A percentile compares a stretch with the other conserved stretches of the same genome.
Conservation (phyloP, 2,888 invertebrate genomes). For the Tenthredo notha region DNA sequence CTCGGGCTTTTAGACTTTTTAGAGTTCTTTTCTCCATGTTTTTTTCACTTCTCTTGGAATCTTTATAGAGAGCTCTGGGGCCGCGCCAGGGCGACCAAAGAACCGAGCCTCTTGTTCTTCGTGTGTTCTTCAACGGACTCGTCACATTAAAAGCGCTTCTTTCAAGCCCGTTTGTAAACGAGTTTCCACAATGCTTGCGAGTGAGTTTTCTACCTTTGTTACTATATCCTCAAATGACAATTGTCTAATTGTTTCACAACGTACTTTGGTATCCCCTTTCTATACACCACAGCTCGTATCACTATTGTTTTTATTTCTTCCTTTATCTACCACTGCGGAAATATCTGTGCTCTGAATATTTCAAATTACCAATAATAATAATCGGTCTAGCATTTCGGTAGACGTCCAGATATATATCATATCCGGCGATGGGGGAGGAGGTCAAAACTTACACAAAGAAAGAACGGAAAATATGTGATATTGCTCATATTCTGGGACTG, state of each 20-base stretch:
- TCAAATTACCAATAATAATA: neutral
- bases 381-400: neutral
- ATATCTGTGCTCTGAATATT: neutral
- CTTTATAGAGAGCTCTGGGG: conserved; percentile 2
- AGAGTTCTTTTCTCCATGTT: conserved; percentile 26
- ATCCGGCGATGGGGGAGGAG: too few relatives aligned
- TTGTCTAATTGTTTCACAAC: conserved; percentile 29
- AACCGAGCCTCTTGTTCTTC: conserved; percentile 26
- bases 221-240: conserved; percentile 36
- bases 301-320: neutral
- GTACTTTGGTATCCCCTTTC: neutral
- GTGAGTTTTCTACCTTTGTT: conserved; percentile 12
- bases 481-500: too few relatives aligned
- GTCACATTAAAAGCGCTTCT: conserved; percentile 30
- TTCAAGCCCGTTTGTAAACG: conserved; percentile 27
- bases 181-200: conserved; percentile 29
- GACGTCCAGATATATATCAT: too few relatives aligned
- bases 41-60: conserved; percentile 4
- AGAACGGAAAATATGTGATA: too few relatives aligned
- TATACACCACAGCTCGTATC: neutral
- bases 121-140: conserved; percentile 38
- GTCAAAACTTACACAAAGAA: too few relatives aligned
- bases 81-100: neutral
- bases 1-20: conserved; percentile 24
- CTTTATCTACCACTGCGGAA: neutral